These are phyloP conservation scores for Limnodromus scolopaceus DNA, from an alignment of 2,797 vertebrate species.

Conservation along the genomic window DNA sequence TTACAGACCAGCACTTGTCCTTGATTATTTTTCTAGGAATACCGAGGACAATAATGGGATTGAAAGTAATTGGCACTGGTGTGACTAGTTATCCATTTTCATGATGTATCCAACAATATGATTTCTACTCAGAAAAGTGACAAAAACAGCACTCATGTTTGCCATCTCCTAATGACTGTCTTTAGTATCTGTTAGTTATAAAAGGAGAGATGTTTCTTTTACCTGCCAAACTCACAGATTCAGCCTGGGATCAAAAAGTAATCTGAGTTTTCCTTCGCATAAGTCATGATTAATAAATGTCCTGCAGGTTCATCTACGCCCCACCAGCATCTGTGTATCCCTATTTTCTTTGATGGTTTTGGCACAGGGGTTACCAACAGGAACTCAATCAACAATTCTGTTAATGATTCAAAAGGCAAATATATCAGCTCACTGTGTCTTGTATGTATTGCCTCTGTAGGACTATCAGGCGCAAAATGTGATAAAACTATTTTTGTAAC, in stretches of 20 bases:
- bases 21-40: background rate
- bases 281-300: conserved; percentile 66
- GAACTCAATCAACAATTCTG: conserved; percentile 66
- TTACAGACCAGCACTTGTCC: background rate
- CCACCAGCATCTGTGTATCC: conserved; percentile 63
- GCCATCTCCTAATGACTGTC: conserved; percentile 5
- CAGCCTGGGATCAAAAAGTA: conserved; percentile 66
- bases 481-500: conserved; percentile 11
- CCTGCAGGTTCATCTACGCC: conserved; percentile 61
- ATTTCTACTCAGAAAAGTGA: conserved; percentile 49
- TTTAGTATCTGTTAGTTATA: conserved; percentile 49
- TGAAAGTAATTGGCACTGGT: background rate
- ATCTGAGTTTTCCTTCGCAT: conserved; percentile 61
- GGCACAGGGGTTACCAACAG: conserved; percentile 64
- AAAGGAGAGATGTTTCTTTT: conserved; percentile 63
- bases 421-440: conserved; percentile 53
- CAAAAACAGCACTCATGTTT: conserved; percentile 32
- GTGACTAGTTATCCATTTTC: background rate
- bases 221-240: conserved; percentile 67
- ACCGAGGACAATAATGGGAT: background rate
- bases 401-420: conserved; percentile 72
- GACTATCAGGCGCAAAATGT: background rate
- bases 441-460: conserved; percentile 3
- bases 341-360: conserved; percentile 69
- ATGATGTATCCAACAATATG: background rate